Base-by-base conservation (phyloP, 2,113 vertebrate species). In the Egretta garzetta region DNA sequence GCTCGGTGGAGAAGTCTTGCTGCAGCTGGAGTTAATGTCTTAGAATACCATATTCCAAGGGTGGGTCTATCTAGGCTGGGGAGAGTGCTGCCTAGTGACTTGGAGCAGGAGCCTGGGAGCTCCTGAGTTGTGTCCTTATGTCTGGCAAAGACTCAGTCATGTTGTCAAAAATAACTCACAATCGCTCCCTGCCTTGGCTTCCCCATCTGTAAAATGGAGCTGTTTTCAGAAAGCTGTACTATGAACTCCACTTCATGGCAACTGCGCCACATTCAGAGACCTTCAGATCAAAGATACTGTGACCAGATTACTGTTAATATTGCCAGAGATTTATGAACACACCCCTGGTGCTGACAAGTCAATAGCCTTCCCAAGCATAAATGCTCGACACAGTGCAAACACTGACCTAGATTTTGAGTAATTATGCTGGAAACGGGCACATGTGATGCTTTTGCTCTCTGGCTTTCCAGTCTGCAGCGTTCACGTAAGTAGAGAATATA, bases 351-450 rank as follows among this genome's bases (percentile, higher is more conserved):
- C 75, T 66, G 86, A 81, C 74, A 10, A 81, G 79, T 45, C 92
- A 60, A 68, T 67, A 35, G 74, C 74, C 80, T 81, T 63, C 49
- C 91, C 45, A 13, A 93, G 82, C 63, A 67, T 6, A 41, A 84
- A 84, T 0, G 76, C 89, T 63, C 23, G 3, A 23, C 53, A 33
- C 79, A 15, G 43, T 82, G 80, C 88, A 85, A 93, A 92, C 33
- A 13, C 79, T 88, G 89, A 94, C 89, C 82, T 91, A 94, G 39
- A 87, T 96, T 94, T 68, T 13, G 24, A 88, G 86, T 12, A 73
- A 22, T 70, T 56, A 45, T 10, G 45, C 80, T 66, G 66, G 70
- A 41, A 90, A 33, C 28, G 19, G 89, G 79, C 82, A 30, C 89
- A 22, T 45, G 86, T 9, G 79, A 85, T 77, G 82, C 68, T 84